phyloP scores from a whole-genome alignment of 1,140 invertebrate species.

The Aphelenchoides avenae region DNA sequence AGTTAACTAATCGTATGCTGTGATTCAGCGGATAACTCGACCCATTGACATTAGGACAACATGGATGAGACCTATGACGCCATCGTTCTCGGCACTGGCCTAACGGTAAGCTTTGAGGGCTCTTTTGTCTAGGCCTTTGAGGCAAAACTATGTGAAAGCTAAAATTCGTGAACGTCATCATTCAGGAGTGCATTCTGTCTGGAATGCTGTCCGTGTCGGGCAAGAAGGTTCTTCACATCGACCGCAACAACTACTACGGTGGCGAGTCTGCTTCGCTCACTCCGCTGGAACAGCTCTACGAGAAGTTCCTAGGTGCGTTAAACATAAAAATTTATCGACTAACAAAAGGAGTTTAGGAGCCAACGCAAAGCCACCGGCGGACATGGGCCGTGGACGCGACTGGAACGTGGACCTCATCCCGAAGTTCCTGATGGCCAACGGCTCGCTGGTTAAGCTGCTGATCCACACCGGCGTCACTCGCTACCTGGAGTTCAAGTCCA shows the following conservation, averaged over 20 bases:
- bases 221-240: constrained; percentile 98
- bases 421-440: constrained; percentile 99
- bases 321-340: background rate
- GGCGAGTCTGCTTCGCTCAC: constrained; percentile 98
- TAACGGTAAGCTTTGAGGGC: no score
- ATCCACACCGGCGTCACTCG: constrained; percentile 98
- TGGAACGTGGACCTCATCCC: constrained; percentile 99
- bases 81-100: constrained; percentile 93
- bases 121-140: no score
- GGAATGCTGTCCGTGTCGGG: constrained; percentile 97
- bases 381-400: constrained; percentile 80
- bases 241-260: constrained; percentile 99
- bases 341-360: constrained; percentile 18
- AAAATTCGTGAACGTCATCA: background rate
- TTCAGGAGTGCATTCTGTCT: constrained; percentile 91
- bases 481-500: constrained; percentile 97
- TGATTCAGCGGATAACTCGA: no score
- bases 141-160: no score
- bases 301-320: constrained; percentile 52
- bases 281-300: constrained; percentile 78
- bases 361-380: constrained; percentile 74
- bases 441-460: constrained; percentile 78
- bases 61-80: constrained; percentile 99
- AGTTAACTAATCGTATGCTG: no score
- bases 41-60: no score